Evolutionary conservation across 2,113 vertebrate genomes (phyloP).

Genomic region (Ranitomeya variabilis): DNA sequence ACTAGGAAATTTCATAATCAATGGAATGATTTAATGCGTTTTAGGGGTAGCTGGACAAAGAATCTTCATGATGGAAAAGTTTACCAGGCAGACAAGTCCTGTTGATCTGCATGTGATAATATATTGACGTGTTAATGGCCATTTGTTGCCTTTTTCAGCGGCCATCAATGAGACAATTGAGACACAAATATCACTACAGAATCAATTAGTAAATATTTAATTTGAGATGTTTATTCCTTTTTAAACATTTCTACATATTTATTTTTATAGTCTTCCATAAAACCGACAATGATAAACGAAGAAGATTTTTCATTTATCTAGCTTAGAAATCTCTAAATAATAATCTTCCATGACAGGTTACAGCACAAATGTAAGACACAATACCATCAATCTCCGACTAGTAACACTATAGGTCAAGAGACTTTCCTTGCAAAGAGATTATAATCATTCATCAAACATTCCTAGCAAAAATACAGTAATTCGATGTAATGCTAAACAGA

Average conservation of each 20-base stretch:
- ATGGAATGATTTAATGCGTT: not conserved
- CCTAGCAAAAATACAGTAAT: not conserved
- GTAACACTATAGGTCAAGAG: conserved; percentile 8
- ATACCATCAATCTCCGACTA: not conserved
- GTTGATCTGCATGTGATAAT: not conserved
- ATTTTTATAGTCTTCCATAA: not conserved
- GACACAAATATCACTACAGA: no score
- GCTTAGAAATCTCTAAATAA: not conserved
- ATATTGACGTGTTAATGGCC: not conserved
- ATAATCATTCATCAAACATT: conserved; percentile 9
- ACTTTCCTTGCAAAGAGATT: conserved; percentile 2
- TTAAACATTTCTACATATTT: not conserved
- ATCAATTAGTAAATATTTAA: not conserved
- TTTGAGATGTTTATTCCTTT: no score
- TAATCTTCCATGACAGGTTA: not conserved
- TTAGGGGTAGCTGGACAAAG: not conserved
- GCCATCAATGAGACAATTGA: no score
- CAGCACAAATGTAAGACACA: not conserved
- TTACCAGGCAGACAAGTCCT: not conserved
- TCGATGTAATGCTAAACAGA: not conserved
- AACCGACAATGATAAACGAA: not conserved
- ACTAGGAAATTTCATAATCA: not conserved
- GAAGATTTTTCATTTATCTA: not conserved
- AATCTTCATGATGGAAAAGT: not conserved
- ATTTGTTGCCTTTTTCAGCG: no score